Percentiles rank a stretch among this genome's conserved stretches.
phyloP scores from a whole-genome alignment of 2,113 vertebrate genomes.

The Seriola dumerili region DNA sequence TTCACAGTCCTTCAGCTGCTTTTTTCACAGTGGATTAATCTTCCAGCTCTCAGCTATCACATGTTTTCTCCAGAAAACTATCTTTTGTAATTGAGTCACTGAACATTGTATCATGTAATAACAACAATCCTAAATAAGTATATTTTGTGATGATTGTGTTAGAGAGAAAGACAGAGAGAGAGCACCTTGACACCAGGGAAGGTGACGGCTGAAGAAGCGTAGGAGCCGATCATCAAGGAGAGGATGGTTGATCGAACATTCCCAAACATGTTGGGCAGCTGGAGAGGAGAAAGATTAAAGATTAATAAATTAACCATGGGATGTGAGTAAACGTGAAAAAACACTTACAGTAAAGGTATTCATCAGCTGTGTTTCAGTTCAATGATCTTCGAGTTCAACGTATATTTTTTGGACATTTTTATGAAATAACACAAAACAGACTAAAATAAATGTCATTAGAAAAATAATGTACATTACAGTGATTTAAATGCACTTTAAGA shows the following conservation, averaged over 20 bases:
- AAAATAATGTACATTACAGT: not conserved
- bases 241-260: slow-evolving; percentile 80
- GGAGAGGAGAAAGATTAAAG: slow-evolving; percentile 2
- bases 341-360: not conserved
- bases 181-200: slow-evolving; percentile 81
- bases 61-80: not conserved
- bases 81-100: not conserved
- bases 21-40: not conserved
- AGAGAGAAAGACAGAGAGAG: not conserved
- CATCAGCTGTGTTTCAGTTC: not conserved
- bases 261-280: slow-evolving; percentile 84
- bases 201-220: slow-evolving; percentile 83
- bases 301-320: not conserved
- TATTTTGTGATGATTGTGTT: not conserved
- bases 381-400: not conserved
- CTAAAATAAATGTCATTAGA: not conserved
- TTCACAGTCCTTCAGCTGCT: not conserved
- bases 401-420: not conserved
- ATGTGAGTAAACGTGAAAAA: not conserved
- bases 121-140: not conserved
- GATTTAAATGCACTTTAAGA: slow-evolving; percentile 1
- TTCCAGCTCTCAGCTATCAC: not conserved
- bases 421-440: not conserved
- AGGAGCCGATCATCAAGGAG: slow-evolving; percentile 83
- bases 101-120: not conserved